Percentiles rank a stretch among this genome's conserved stretches.
These are phyloP conservation scores for Eilema sororculum DNA, from an alignment of 2,888 invertebrate species.

Conservation along the genomic window DNA sequence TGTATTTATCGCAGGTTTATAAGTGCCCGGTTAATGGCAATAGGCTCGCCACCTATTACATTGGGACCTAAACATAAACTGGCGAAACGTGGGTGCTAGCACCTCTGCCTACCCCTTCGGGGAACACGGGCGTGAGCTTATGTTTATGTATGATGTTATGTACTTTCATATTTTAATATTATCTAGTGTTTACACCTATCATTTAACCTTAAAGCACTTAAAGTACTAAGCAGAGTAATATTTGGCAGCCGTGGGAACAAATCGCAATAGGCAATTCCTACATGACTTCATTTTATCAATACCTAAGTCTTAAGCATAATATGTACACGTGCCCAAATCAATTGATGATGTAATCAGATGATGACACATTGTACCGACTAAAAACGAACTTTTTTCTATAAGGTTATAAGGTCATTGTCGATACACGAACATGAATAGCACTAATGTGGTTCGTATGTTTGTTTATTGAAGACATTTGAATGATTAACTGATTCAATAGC, in stretches of 20 bases:
- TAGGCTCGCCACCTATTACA: too few relatives aligned
- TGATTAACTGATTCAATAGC: background rate
- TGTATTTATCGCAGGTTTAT: too few relatives aligned
- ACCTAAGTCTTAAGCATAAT: background rate
- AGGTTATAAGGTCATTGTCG: slow-evolving; percentile 42
- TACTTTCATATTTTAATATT: too few relatives aligned
- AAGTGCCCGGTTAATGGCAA: too few relatives aligned
- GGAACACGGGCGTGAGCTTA: too few relatives aligned
- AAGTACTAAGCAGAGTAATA: background rate
- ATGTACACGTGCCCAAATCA: background rate
- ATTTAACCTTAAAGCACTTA: too few relatives aligned
- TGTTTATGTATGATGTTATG: too few relatives aligned
- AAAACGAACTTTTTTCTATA: slow-evolving; percentile 33
- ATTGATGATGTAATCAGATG: slow-evolving; percentile 46
- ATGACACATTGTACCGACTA: slow-evolving; percentile 42
- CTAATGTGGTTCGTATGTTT: slow-evolving; percentile 8
- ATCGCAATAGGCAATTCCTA: background rate
- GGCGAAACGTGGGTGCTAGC: too few relatives aligned
- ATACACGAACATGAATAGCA: slow-evolving; percentile 2
- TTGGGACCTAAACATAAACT: too few relatives aligned
- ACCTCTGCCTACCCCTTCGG: too few relatives aligned
- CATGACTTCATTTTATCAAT: background rate
- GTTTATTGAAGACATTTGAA: background rate
- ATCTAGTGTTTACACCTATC: too few relatives aligned
- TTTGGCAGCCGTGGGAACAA: background rate